These are phyloP conservation scores for Lepus oiostolus DNA, from an alignment of 2,797 vertebrate species.

Conservation along the genomic window DNA sequence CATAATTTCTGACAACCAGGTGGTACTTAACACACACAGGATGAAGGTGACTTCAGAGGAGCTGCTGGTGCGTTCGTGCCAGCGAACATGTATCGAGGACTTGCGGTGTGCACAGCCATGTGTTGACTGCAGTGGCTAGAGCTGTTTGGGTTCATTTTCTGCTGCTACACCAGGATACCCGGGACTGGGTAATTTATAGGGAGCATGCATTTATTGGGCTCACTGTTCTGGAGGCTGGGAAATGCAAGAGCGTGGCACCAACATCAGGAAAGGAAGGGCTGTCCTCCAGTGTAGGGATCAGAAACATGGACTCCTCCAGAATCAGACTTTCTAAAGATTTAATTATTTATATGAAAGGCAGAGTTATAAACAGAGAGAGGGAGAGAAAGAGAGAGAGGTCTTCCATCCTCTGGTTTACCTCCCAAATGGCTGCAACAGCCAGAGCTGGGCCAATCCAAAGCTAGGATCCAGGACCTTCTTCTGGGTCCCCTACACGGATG, in stretches of 20 bases:
- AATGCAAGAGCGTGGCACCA: background rate
- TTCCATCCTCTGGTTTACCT: no score
- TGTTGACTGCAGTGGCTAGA: background rate
- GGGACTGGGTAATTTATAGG: background rate
- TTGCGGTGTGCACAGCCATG: rapidly evolving
- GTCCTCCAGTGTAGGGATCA: background rate
- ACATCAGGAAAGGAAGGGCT: background rate
- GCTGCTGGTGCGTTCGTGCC: no score
- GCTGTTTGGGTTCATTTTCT: background rate
- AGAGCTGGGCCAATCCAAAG: no score
- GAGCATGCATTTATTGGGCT: background rate
- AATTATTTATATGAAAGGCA: no score
- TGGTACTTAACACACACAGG: background rate
- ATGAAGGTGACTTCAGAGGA: no score
- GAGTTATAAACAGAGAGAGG: no score
- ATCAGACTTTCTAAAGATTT: no score
- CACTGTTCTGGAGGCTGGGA: background rate
- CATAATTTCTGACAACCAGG: background rate
- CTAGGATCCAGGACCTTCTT: no score
- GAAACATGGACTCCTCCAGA: background rate
- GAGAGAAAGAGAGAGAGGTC: no score
- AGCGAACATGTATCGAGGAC: rapidly evolving
- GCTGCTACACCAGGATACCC: background rate
- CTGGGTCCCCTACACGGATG: no score
- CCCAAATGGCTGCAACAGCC: no score